These are phyloP conservation scores for Tanytarsus gracilentus DNA, from an alignment of 2,888 invertebrate species.

Conservation along the genomic window DNA sequence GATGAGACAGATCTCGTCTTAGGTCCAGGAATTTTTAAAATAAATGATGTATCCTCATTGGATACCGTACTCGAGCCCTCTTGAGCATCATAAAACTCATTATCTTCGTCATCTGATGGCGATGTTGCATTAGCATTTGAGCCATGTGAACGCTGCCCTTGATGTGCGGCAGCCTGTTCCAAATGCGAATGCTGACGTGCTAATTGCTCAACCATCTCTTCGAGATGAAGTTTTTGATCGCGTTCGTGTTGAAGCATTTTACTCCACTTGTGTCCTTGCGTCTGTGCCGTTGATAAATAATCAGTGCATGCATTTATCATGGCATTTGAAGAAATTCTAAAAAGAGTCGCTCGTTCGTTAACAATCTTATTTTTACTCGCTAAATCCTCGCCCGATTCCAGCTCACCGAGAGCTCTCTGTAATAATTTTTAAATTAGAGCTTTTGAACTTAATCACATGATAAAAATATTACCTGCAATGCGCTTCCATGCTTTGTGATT, in stretches of 20 bases:
- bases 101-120: constrained; percentile 59
- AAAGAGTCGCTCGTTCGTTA: constrained; percentile 88
- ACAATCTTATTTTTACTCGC: constrained; percentile 77
- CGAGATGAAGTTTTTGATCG: constrained; percentile 82
- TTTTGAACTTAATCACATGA: too few species aligned
- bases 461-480: too few species aligned
- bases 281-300: constrained; percentile 80
- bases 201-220: constrained; percentile 95
- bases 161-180: constrained; percentile 69
- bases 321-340: constrained; percentile 89
- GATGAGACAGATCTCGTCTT: constrained; percentile 32
- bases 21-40: constrained; percentile 54
- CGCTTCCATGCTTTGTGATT: constrained; percentile 78
- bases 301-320: constrained; percentile 96
- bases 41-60: constrained; percentile 49
- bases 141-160: constrained; percentile 13
- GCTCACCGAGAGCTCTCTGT: constrained; percentile 69
- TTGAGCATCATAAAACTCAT: constrained; percentile 64
- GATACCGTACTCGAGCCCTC: constrained; percentile 41
- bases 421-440: too few species aligned
- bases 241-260: constrained; percentile 89
- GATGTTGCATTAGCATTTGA: constrained; percentile 36
- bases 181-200: constrained; percentile 94
- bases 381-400: constrained; percentile 61
- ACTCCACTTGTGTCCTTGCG: constrained; percentile 86